A percentile compares a stretch with the other conserved stretches of the same genome.
Conservation (phyloP, 2,113 vertebrate species). For the Chelonoidis abingdonii region DNA sequence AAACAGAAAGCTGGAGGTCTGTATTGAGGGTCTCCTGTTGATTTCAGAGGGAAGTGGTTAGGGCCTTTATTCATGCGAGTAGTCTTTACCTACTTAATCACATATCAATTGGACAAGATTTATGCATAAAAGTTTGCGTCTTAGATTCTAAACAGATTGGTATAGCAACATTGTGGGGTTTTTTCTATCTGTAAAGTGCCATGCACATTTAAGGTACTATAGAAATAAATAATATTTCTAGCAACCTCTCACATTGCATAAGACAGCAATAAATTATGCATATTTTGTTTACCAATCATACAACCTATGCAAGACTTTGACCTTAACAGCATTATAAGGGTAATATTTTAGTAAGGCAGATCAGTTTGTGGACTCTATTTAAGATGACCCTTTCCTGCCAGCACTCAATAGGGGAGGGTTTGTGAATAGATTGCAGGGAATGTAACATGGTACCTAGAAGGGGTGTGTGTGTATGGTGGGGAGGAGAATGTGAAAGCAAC, state of each 20-base stretch:
- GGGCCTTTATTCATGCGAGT: not conserved
- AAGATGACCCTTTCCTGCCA: not conserved
- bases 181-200: not conserved
- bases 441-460: not conserved
- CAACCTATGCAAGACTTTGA: not conserved
- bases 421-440: not conserved
- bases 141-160: not conserved
- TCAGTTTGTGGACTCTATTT: not conserved
- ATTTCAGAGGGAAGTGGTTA: not conserved
- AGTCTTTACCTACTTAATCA: not conserved
- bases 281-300: not conserved
- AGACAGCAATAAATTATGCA: not conserved
- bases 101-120: not conserved
- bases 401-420: not conserved
- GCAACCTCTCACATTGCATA: not conserved
- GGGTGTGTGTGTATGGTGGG: not conserved
- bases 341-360: not conserved
- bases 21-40: not conserved
- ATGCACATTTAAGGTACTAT: not conserved
- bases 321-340: not conserved
- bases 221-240: not conserved
- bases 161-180: not conserved
- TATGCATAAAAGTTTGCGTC: not conserved
- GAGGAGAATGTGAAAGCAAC: not conserved
- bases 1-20: not conserved